These are phyloP conservation scores for Arenaria interpres DNA, from an alignment of 2,113 vertebrate genomes.

Conservation along the genomic window DNA sequence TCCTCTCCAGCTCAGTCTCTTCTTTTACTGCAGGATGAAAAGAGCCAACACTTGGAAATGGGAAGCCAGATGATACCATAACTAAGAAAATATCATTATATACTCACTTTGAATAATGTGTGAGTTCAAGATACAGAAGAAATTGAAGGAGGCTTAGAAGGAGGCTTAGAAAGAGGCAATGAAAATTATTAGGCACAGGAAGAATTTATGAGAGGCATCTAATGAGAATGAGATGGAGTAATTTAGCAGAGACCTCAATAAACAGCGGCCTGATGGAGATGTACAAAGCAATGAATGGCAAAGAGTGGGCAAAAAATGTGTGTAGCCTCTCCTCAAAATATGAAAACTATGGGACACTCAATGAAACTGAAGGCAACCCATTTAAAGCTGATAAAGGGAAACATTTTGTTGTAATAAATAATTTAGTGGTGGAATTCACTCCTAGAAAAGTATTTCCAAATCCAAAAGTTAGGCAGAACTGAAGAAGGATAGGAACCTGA, in stretches of 20 bases:
- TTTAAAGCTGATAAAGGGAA: background rate
- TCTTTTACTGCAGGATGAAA: background rate
- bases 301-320: background rate
- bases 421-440: background rate
- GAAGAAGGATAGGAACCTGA: background rate
- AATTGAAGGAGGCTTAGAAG: background rate
- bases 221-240: background rate
- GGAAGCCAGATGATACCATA: background rate
- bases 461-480: background rate
- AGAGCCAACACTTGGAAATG: background rate
- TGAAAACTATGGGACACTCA: background rate
- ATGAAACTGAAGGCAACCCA: background rate
- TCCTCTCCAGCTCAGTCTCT: background rate
- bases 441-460: background rate
- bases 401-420: background rate
- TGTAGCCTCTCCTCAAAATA: background rate
- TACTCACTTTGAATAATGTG: background rate
- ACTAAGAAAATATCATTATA: background rate
- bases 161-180: background rate
- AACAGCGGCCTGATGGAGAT: background rate
- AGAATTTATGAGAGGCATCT: background rate
- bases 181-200: background rate
- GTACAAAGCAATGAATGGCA: background rate
- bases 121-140: background rate
- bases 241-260: background rate